Percentiles rank a stretch among this genome's conserved stretches.
Evolutionary conservation across 2,888 invertebrate genomes (phyloP).

Genomic region (Elysia crispata): DNA sequence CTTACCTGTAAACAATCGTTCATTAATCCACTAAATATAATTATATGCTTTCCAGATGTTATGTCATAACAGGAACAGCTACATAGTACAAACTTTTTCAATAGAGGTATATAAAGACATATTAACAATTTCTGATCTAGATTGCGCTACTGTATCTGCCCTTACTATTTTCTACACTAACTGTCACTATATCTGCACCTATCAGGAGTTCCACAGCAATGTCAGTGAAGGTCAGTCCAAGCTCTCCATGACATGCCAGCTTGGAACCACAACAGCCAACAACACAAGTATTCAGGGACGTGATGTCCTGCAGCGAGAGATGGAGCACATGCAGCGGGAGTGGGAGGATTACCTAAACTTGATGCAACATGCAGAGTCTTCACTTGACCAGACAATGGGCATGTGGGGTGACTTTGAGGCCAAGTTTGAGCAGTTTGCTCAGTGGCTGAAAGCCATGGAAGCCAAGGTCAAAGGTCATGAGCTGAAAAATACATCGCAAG

Average conservation of each 20-base stretch:
- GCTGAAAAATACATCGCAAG: slow-evolving; percentile 89
- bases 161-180: no score
- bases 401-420: slow-evolving; percentile 91
- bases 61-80: no score
- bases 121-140: no score
- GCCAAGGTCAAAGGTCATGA: slow-evolving; percentile 89
- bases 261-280: slow-evolving; percentile 79
- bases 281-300: slow-evolving; percentile 92
- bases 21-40: no score
- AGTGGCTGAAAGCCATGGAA: slow-evolving; percentile 92
- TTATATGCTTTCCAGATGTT: no score
- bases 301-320: slow-evolving; percentile 89
- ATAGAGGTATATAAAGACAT: no score
- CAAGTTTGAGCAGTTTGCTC: slow-evolving; percentile 86
- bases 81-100: no score
- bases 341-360: slow-evolving; percentile 82
- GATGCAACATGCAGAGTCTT: slow-evolving; percentile 79
- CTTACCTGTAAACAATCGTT: no score
- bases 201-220: slow-evolving; percentile 64
- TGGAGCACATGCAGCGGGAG: slow-evolving; percentile 92
- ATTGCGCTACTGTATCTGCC: no score
- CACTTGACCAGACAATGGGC: slow-evolving; percentile 89
- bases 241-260: slow-evolving; percentile 59
- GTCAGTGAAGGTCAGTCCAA: slow-evolving; percentile 67
- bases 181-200: no score